Conservation (phyloP, 2,797 vertebrate species). For the Botia almorhae region DNA sequence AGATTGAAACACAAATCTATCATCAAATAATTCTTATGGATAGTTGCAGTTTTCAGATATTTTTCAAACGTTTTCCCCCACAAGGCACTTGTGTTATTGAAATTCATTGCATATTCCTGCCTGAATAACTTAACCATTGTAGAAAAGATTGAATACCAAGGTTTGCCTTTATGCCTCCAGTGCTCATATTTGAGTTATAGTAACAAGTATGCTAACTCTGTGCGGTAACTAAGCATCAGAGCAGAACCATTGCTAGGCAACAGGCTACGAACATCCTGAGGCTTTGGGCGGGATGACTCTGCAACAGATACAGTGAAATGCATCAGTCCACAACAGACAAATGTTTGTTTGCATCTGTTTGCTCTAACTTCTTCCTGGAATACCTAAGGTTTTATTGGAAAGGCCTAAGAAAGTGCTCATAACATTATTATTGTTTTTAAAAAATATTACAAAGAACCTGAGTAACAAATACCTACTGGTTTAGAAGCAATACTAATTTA, state of each 20-base stretch:
- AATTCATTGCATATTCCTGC: not conserved
- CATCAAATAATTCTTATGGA: not conserved
- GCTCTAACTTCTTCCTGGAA: not conserved
- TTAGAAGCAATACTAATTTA: not conserved
- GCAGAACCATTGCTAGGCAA: conserved; percentile 39
- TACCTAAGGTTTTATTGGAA: not conserved
- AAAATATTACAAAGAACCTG: not conserved
- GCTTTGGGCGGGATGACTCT: conserved; percentile 13
- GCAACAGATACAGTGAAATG: conserved; percentile 1
- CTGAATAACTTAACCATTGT: not conserved
- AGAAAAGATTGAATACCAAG: not conserved
- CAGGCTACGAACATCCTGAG: conserved; percentile 24
- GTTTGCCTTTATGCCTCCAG: not conserved
- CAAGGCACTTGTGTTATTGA: not conserved
- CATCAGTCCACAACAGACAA: not conserved
- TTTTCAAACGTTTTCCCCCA: not conserved
- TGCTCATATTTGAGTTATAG: conserved; percentile 10
- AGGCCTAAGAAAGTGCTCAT: not conserved
- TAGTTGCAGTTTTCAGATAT: not conserved
- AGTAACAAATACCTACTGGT: not conserved
- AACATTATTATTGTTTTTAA: not conserved
- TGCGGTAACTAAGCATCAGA: conserved; percentile 22
- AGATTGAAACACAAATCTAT: not conserved
- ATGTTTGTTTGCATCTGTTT: not conserved
- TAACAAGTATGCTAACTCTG: conserved; percentile 4